Percentiles rank a stretch among this genome's conserved stretches.
Conservation (phyloP, 2,888 invertebrate species). For the Platerodrilus igneus region DNA sequence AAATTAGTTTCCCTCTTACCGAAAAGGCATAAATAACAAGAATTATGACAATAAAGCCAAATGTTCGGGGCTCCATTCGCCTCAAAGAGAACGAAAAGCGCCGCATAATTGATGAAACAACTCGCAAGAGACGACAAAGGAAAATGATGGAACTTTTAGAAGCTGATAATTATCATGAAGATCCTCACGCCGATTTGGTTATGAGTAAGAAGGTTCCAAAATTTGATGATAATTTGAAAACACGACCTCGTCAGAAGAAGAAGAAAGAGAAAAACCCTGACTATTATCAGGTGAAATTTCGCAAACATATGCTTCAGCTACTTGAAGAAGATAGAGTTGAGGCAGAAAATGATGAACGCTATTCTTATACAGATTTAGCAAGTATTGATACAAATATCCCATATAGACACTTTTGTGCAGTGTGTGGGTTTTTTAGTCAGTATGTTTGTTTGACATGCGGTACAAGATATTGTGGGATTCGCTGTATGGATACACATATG, state of each 20-base stretch:
- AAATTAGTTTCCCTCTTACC: constrained; percentile 82
- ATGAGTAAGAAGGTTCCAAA: constrained; percentile 94
- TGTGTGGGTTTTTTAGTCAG: constrained; percentile 90
- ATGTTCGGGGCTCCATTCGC: constrained; percentile 74
- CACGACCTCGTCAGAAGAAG: constrained; percentile 66
- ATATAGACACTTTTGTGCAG: constrained; percentile 89
- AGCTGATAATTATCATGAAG: constrained; percentile 96
- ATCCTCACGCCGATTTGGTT: constrained; percentile 95
- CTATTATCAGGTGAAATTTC: constrained; percentile 77
- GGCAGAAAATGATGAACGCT: constrained; percentile 62
- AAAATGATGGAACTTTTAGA: constrained; percentile 93
- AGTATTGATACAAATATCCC: constrained; percentile 82
- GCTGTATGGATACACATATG: constrained; percentile 87
- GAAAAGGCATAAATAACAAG: constrained; percentile 46
- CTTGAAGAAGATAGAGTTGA: constrained; percentile 79
- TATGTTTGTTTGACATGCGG: constrained; percentile 96
- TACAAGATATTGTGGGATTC: constrained; percentile 84
- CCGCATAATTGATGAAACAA: constrained; percentile 82
- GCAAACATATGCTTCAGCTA: constrained; percentile 63
- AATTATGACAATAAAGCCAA: constrained; percentile 36
- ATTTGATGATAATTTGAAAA: constrained; percentile 86
- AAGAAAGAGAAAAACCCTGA: constrained; percentile 74
- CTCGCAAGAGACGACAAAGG: constrained; percentile 79
- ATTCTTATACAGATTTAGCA: constrained; percentile 78
- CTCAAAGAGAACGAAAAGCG: constrained; percentile 79